Base-by-base conservation (phyloP, 1,140 invertebrate genomes). In the Hyles euphorbiae region DNA sequence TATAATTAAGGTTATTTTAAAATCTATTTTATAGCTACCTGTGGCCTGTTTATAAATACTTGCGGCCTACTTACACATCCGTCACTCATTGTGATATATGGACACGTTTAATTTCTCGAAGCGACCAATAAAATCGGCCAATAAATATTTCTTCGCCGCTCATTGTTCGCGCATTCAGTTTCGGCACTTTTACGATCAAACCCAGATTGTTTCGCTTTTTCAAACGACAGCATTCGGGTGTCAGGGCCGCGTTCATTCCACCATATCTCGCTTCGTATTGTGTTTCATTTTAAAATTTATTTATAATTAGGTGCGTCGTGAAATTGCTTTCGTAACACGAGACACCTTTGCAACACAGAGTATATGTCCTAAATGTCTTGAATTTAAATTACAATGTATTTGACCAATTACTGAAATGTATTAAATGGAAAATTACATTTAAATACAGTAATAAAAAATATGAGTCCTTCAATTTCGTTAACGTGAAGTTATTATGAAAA, bases 61-160 rank as follows among this genome's bases (percentile, higher is more conserved):
- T 5, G 36, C 36, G 36, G 36, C 36, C 36, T 40, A 40, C 36
- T 40, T 40, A 40, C 36, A 40, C 36, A 52, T 47, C 63, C 52
- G 60, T 71, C 69, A 67, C 44, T 70, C 66, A 67, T 34, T 11
- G 47, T 68, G 69, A 65, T 65, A 61, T 63, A 71, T 60, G 62
- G 53, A 11, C 53, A 58, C 53, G 48, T 68, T 68, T 64, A 66
- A 71, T 68, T 68, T 49, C 64, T 68, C 56, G 56, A 56, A 58
- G 58, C 46, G 61, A 57, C 60, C 67, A 72, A 72, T 70, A 72
- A 72, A 65, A 72, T 63, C 58, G 51, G 34, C 58, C 70, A 72
- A 72, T 72, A 72, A 72, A 72, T 72, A 68, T 65, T 48, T 65
- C 59, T 44, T 40, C 50, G 50, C 48, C 22, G 51, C 58, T 67